Percentiles rank a stretch among this genome's conserved stretches.
phyloP scores from a whole-genome alignment of 2,113 vertebrate species.

The Strix aluco region DNA sequence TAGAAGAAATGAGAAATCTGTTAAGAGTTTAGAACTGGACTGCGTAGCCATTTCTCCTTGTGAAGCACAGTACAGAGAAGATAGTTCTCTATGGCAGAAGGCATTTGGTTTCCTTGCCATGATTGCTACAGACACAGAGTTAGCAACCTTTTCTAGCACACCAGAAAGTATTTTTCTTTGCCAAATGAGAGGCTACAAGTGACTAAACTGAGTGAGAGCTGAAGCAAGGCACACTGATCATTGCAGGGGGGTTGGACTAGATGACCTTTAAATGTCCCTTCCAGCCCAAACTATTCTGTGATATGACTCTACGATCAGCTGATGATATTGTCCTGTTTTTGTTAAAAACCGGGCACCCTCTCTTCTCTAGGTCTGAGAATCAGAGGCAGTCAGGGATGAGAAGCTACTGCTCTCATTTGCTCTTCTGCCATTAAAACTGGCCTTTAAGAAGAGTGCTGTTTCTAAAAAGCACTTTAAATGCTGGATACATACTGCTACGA shows the following conservation, averaged over 20 bases:
- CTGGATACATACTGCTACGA: background rate
- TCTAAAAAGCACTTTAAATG: background rate
- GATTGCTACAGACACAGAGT: background rate
- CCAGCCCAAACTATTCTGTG: background rate
- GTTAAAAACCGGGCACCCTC: background rate
- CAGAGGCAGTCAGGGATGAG: background rate
- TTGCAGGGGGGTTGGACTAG: background rate
- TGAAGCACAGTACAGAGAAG: background rate
- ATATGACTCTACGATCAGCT: background rate
- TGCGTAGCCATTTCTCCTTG: background rate
- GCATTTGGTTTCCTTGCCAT: background rate
- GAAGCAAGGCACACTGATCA: background rate
- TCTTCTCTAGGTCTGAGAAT: background rate
- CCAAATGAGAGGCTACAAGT: background rate
- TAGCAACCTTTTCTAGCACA: background rate
- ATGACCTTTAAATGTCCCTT: slow-evolving; percentile 23
- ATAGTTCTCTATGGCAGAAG: background rate
- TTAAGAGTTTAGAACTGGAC: background rate
- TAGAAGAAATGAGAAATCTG: background rate
- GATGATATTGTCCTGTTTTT: background rate
- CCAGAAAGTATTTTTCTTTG: background rate
- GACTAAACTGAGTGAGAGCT: background rate
- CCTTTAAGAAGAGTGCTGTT: background rate
- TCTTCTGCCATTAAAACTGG: background rate
- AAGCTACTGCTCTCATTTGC: background rate